Conservation (phyloP, 2,113 vertebrate genomes). For the Enhydra lutris region DNA sequence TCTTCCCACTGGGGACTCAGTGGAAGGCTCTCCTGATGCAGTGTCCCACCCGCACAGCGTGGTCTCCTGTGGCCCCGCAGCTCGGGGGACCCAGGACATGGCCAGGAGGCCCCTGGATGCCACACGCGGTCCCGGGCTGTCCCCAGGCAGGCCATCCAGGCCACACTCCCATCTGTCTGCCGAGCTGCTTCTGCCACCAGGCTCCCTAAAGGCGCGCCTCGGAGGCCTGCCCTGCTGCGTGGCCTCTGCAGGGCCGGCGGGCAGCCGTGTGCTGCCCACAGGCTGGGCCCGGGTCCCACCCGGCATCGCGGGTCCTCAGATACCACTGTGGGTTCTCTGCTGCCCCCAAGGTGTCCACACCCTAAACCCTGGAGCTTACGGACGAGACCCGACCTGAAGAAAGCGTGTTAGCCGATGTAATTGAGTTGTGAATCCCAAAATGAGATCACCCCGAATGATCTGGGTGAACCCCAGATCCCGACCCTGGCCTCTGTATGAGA, state of each 20-base stretch:
- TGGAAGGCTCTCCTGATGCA: fast-evolving
- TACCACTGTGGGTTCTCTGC: fast-evolving
- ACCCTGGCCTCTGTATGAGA: no score
- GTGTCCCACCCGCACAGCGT: fast-evolving
- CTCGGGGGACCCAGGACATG: background rate
- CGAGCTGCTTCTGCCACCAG: background rate
- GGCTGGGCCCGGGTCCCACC: fast-evolving
- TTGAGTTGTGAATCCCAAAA: no score
- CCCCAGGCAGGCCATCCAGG: fast-evolving
- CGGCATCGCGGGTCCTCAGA: background rate
- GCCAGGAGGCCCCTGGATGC: background rate
- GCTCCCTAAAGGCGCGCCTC: fast-evolving
- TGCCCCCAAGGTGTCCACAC: background rate
- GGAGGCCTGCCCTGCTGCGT: fast-evolving
- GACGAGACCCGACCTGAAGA: background rate
- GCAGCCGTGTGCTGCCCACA: fast-evolving
- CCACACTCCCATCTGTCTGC: fast-evolving
- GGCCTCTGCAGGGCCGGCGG: fast-evolving
- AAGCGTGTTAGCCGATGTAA: background rate
- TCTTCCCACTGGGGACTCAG: background rate
- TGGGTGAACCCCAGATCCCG: background rate
- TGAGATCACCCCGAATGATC: background rate
- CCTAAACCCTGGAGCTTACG: background rate
- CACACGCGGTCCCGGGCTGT: fast-evolving
- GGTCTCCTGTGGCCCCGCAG: fast-evolving